Base-by-base conservation (phyloP, 2,797 vertebrate species). In the Tolypeutes matacus region DNA sequence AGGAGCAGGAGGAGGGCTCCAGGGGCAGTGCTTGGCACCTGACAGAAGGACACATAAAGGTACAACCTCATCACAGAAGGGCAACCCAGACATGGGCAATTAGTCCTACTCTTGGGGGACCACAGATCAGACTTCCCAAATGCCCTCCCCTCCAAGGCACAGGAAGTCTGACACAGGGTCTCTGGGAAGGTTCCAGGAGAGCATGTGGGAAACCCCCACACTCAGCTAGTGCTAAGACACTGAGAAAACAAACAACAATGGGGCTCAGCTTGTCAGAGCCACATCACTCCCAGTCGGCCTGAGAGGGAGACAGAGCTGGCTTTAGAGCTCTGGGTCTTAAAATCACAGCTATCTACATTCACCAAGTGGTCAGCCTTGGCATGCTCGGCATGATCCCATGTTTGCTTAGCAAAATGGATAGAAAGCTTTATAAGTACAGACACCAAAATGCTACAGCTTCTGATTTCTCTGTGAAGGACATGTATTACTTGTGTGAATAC, bases 231-330 rank as follows among this genome's bases (percentile, higher is more conserved):
- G 39, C 13, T 25, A 36, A 58, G 53, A 58, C 9, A 60, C 82
- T 36, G 46, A 70, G 49, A 70, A 53, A 58, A 70, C 7, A 25
- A 85, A 36, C 14, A 53, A 39, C 21, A 53, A 39, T 4, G 25
- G 34, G 60, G 39, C 25, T 23, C n/a, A 60, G 56, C 21, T 21
- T 39, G 53, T 36, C 3, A 2, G 3, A 64, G n/a, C 31, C 21
- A 10, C 0, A 2, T 4, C 31, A 14, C 34, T 56, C 39, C 3
- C 18, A 53, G 49, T n/a, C 7, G 31, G 58, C 21, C 23, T 81
- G 12, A 5, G 4, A 69, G 64, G 84, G 56, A 6, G 5, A 23
- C 13, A 29, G 42, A 18, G 60, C 10, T 31, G 80, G 31, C 39
- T 77, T 76, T 34, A 51, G 51, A 73, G 46, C 5, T 15, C 13